A percentile compares a stretch with the other conserved stretches of the same genome.
Conservation (phyloP, 2,113 vertebrate genomes). For the Hippopotamus amphibius region DNA sequence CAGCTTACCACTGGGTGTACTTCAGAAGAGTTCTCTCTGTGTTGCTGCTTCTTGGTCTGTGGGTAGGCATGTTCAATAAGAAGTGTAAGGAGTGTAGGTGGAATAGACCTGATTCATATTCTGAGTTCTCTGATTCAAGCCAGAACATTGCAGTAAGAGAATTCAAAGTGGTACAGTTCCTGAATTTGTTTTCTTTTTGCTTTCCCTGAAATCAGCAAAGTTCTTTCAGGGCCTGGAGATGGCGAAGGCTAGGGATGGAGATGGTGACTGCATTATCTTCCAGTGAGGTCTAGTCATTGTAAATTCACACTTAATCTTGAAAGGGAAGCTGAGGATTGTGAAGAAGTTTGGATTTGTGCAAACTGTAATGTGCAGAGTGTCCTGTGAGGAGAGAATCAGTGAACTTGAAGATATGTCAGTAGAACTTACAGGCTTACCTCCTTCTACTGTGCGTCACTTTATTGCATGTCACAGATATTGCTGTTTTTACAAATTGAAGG, state of each 20-base stretch:
- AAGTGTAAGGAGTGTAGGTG: background rate
- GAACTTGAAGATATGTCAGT: background rate
- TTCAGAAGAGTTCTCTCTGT: no score
- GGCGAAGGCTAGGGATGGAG: background rate
- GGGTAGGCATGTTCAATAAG: background rate
- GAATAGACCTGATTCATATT: background rate
- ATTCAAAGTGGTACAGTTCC: background rate
- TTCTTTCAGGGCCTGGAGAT: background rate
- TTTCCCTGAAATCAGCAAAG: background rate
- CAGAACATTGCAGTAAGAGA: background rate
- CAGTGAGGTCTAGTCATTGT: background rate
- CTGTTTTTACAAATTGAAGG: background rate
- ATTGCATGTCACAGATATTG: background rate
- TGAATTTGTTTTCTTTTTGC: background rate
- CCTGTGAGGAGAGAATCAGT: background rate
- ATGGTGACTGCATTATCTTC: background rate
- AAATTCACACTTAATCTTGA: background rate
- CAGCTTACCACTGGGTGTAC: background rate
- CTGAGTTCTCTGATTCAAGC: background rate
- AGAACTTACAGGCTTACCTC: background rate
- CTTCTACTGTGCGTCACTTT: background rate
- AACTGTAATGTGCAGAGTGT: background rate
- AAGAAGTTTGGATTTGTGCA: background rate
- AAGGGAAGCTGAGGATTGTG: background rate
- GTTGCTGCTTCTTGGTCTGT: background rate